phyloP scores from a whole-genome alignment of 2,797 vertebrate genomes.

The Nannoperca obscura region DNA sequence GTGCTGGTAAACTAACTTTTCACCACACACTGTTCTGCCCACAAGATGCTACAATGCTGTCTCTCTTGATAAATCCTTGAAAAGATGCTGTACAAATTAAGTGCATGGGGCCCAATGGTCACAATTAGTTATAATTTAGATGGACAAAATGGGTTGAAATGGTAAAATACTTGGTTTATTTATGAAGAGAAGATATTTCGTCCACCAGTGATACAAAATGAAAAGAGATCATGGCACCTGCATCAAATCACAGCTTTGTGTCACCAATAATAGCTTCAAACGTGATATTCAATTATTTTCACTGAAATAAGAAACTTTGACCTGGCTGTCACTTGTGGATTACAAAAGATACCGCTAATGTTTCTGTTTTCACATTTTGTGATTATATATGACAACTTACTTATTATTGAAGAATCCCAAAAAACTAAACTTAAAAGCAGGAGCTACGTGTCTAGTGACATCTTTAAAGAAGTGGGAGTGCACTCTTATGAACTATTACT shows the following conservation, averaged over 20 bases:
- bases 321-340: neutral
- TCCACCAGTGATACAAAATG: slow-evolving; percentile 11
- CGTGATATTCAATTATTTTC: neutral
- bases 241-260: too few relatives aligned
- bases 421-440: neutral
- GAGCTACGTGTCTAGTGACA: neutral
- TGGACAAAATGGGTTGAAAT: neutral
- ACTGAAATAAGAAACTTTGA: neutral
- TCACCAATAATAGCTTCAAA: too few relatives aligned
- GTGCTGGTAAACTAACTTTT: neutral
- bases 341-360: neutral
- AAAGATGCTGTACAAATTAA: neutral
- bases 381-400: neutral
- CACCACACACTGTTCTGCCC: slow-evolving; percentile 12
- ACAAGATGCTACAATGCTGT: neutral
- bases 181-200: neutral
- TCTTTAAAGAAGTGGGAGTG: too few relatives aligned
- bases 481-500: neutral
- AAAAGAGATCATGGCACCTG: slow-evolving; percentile 13
- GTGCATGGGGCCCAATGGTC: neutral
- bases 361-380: neutral
- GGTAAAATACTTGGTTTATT: neutral
- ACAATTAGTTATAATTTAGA: neutral
- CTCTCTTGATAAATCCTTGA: neutral
- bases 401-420: neutral